Percentiles rank a stretch among this genome's conserved stretches.
Evolutionary conservation across 2,113 vertebrate species (phyloP).

Genomic region (Equus przewalskii): DNA sequence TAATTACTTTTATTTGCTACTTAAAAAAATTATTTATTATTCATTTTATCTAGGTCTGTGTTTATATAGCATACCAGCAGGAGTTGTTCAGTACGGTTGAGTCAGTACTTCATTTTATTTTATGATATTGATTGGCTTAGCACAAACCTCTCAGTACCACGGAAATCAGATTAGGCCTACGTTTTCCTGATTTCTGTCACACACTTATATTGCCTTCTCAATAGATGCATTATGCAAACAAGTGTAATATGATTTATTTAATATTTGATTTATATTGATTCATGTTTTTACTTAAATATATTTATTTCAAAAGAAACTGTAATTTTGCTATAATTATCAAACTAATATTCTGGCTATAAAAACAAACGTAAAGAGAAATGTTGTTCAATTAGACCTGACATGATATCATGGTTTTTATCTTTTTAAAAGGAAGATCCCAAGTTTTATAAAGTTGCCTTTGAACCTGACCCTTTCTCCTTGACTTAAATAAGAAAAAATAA

Average conservation of each 20-base stretch:
- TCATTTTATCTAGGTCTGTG: not conserved
- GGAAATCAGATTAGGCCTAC: not conserved
- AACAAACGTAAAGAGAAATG: not conserved
- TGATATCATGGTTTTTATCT: not conserved
- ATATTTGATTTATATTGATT: not conserved
- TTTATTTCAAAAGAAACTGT: not conserved
- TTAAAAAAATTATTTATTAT: not conserved
- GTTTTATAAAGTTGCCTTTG: not conserved
- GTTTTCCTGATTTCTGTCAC: not conserved
- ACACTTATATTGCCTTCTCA: not conserved
- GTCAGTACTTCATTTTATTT: not conserved
- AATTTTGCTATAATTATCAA: not conserved
- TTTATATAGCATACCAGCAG: not conserved
- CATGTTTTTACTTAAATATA: not conserved
- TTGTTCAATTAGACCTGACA: not conserved
- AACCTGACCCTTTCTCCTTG: not conserved
- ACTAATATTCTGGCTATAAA: not conserved
- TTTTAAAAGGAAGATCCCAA: not conserved
- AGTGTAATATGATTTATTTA: not conserved
- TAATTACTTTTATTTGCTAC: not conserved
- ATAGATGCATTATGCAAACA: not conserved
- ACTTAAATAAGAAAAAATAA: not conserved
- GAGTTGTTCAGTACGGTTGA: not conserved
- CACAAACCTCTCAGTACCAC: not conserved
- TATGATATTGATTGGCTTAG: not conserved